Conservation (phyloP, 2,888 invertebrate species). For the Plagodis pulveraria region DNA sequence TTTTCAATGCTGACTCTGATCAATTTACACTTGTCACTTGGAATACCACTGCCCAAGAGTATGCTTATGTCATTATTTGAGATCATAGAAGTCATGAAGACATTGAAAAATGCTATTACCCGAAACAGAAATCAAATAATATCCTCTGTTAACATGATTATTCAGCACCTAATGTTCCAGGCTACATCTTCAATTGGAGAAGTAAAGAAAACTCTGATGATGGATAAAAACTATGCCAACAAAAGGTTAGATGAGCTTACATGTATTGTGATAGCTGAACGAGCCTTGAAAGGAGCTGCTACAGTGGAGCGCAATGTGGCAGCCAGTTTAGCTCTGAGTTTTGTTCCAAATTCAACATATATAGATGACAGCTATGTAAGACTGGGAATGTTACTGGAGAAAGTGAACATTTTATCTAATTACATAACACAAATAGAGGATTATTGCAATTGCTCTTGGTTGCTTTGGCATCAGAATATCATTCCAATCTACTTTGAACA, state of each 20-base stretch:
- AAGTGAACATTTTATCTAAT: slow-evolving; percentile 87
- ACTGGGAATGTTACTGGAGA: slow-evolving; percentile 86
- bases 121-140: slow-evolving; percentile 89
- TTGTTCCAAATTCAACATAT: slow-evolving; percentile 86
- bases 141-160: slow-evolving; percentile 89
- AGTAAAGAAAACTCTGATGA: slow-evolving; percentile 88
- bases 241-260: slow-evolving; percentile 89
- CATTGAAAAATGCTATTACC: slow-evolving; percentile 89
- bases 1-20: slow-evolving; percentile 82
- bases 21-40: slow-evolving; percentile 88
- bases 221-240: slow-evolving; percentile 87
- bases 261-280: slow-evolving; percentile 90
- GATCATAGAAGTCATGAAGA: slow-evolving; percentile 92
- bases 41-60: slow-evolving; percentile 91
- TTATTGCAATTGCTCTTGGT: slow-evolving; percentile 90
- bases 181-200: slow-evolving; percentile 87
- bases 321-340: slow-evolving; percentile 88
- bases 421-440: slow-evolving; percentile 84
- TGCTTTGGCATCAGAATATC: slow-evolving; percentile 92
- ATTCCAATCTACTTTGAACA: slow-evolving; percentile 91
- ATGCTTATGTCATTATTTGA: slow-evolving; percentile 91
- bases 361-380: slow-evolving; percentile 87
- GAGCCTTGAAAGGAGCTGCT: slow-evolving; percentile 86
- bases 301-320: slow-evolving; percentile 87
- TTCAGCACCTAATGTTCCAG: slow-evolving; percentile 92